Percentiles rank a stretch among this genome's conserved stretches.
Conservation (phyloP, 2,797 vertebrate species). For the Hirundo rustica region DNA sequence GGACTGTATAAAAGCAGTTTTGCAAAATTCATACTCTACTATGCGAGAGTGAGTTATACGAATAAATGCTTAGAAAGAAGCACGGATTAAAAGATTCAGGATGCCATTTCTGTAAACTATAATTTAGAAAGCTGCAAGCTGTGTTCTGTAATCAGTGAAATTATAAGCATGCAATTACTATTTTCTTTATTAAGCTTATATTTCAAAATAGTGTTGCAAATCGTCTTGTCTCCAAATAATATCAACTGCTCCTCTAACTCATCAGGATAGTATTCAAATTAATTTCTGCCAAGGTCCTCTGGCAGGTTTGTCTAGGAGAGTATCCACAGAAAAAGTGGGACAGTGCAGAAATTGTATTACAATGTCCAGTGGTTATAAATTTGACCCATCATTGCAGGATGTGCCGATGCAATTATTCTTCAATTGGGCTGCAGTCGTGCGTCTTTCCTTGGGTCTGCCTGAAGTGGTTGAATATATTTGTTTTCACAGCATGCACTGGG, state of each 20-base stretch:
- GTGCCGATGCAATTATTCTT: background rate
- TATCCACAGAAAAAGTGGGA: background rate
- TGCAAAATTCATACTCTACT: background rate
- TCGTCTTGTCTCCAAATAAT: slow-evolving; percentile 26
- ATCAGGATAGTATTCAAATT: background rate
- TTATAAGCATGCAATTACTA: slow-evolving; percentile 58
- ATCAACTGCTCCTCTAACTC: background rate
- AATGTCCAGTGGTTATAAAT: background rate
- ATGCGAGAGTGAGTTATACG: background rate
- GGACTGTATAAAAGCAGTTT: background rate
- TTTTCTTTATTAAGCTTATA: slow-evolving; percentile 57
- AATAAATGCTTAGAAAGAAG: slow-evolving; percentile 17
- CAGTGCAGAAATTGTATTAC: background rate
- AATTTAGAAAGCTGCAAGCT: slow-evolving; percentile 60
- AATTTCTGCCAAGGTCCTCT: background rate
- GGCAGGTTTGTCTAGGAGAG: background rate
- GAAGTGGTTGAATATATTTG: background rate
- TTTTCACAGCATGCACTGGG: background rate
- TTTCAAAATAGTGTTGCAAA: slow-evolving; percentile 35
- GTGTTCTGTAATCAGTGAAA: slow-evolving; percentile 69
- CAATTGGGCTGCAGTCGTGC: background rate
- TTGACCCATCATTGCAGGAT: background rate
- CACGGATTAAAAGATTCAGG: slow-evolving; percentile 16
- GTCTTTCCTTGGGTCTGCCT: background rate
- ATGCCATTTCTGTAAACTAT: slow-evolving; percentile 50